phyloP scores from a whole-genome alignment of 2,797 vertebrate species.

The Syngnathus acus region DNA sequence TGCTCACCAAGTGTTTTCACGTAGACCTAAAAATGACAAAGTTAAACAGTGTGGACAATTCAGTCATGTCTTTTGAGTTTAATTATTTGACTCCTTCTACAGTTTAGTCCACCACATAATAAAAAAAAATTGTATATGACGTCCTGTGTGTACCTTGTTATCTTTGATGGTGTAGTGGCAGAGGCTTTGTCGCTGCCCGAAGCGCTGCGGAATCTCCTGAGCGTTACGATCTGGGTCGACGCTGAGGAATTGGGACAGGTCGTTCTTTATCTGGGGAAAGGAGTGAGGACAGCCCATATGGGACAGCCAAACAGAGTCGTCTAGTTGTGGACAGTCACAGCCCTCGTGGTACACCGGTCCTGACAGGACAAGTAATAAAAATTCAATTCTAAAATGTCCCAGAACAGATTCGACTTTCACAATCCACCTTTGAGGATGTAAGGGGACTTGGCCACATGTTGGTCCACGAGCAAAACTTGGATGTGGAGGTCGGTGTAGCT shows the following conservation, averaged over 20 bases:
- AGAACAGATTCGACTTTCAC: neutral
- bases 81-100: neutral
- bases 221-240: constrained; percentile 84
- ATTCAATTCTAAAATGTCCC: neutral
- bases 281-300: constrained; percentile 82
- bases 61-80: neutral
- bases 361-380: constrained; percentile 31
- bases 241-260: constrained; percentile 73
- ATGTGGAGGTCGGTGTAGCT: constrained; percentile 83
- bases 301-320: constrained; percentile 73
- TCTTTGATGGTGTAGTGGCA: constrained; percentile 95
- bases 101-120: neutral
- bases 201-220: constrained; percentile 84
- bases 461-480: constrained; percentile 71
- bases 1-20: constrained; percentile 91
- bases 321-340: constrained; percentile 84
- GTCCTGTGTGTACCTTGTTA: constrained; percentile 76
- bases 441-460: constrained; percentile 82
- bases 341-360: constrained; percentile 89
- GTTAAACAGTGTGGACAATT: neutral
- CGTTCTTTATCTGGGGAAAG: constrained; percentile 83
- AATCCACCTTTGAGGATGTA: constrained; percentile 83
- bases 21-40: constrained; percentile 72
- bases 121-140: neutral
- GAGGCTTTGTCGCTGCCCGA: constrained; percentile 90